phyloP scores from a whole-genome alignment of 2,113 vertebrate genomes.

The Chinchilla lanigera region DNA sequence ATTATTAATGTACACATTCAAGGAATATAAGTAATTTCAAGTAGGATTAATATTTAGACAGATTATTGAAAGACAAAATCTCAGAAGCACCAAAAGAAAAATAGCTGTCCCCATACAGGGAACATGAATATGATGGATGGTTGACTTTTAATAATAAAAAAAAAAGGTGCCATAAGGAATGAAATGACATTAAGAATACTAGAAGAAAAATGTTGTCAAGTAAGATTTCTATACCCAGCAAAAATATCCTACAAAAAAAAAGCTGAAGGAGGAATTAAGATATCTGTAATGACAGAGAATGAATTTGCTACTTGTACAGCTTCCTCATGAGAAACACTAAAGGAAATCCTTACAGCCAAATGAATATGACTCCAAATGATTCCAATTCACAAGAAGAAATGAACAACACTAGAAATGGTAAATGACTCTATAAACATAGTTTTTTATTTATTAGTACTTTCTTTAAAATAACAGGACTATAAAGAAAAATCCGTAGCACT shows the following conservation, averaged over 20 bases:
- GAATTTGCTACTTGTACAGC: neutral
- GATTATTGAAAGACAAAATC: neutral
- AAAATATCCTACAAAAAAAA: neutral
- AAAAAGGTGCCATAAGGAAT: neutral
- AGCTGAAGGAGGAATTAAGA: neutral
- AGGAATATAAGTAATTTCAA: neutral
- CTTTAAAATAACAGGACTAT: neutral
- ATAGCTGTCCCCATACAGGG: neutral
- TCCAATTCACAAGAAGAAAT: neutral
- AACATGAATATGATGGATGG: neutral
- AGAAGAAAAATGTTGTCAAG: neutral
- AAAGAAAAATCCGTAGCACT: neutral
- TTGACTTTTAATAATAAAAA: neutral
- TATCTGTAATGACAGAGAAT: neutral
- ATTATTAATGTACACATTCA: neutral
- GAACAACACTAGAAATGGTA: neutral
- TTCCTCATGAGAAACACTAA: neutral
- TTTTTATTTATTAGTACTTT: neutral
- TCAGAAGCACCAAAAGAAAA: neutral
- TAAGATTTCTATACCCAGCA: neutral
- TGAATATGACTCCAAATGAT: neutral
- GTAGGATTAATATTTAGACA: neutral
- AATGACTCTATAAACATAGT: neutral
- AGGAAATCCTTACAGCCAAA: neutral
- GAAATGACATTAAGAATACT: neutral